Conservation (phyloP, 2,888 invertebrate species). For the Eilema sororculum region DNA sequence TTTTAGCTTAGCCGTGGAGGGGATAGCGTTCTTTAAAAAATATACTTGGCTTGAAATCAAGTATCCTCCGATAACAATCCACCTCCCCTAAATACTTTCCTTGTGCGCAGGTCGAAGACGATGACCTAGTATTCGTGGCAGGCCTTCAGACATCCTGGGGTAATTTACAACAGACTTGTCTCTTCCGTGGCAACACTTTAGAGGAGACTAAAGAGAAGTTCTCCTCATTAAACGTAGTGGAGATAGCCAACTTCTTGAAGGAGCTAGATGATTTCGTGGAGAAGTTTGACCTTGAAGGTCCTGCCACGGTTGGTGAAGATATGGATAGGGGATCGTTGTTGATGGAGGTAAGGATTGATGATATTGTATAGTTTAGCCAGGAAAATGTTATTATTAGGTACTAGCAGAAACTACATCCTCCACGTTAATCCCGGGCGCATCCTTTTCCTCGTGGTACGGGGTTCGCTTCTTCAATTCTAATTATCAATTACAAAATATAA, state of each 20-base stretch:
- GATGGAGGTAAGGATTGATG: slow-evolving; percentile 87
- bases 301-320: slow-evolving; percentile 92
- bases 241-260: slow-evolving; percentile 90
- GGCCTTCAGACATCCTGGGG: slow-evolving; percentile 90
- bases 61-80: background rate
- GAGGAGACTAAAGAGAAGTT: slow-evolving; percentile 95
- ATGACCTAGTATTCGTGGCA: slow-evolving; percentile 87
- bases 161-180: slow-evolving; percentile 88
- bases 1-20: no score
- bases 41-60: background rate
- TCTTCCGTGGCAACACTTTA: slow-evolving; percentile 90
- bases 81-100: background rate
- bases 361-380: background rate
- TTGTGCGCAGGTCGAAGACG: slow-evolving; percentile 75
- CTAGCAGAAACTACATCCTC: no score
- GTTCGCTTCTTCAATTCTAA: no score
- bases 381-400: background rate
- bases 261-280: slow-evolving; percentile 90
- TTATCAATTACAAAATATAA: no score
- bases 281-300: slow-evolving; percentile 92
- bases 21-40: background rate
- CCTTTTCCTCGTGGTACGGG: no score
- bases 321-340: slow-evolving; percentile 90
- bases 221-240: slow-evolving; percentile 91
- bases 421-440: no score